Base-by-base conservation (phyloP, 2,113 vertebrate species). In the Mesoclemmys tuberculata region DNA sequence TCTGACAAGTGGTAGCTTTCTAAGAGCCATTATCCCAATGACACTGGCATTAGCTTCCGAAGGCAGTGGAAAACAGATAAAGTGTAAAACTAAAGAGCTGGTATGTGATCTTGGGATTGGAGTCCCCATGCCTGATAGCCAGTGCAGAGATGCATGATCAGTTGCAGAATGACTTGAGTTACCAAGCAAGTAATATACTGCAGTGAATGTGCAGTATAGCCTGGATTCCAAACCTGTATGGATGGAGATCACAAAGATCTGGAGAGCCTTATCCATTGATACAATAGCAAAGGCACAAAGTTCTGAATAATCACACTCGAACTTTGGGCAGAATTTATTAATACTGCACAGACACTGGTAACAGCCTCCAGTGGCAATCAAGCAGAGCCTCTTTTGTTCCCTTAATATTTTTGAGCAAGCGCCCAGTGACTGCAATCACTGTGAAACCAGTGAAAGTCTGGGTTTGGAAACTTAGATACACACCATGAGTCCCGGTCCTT, bases 351-450 rank as follows among this genome's bases (percentile, higher is more conserved):
- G 27, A 41, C 27, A 10, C 16, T 64, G 52, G 80, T 87, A 77
- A 83, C 46, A 44, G 55, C 9, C 38, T 48, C 48, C 55, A 52
- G n/a, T 21, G 56, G 55, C 85, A 82, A 87, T 83, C 68, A 44
- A 24, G 84, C 80, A 31, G 85, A 92, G 79, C 80, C 54, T 74
- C 80, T 49, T 78, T 64, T 61, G n/a, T 92, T 92, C 55, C 84
- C 79, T 87, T 75, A 92, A 87, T 92, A 79, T 92, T 48, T 48
- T 38, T 35, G 52, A n/a, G 80, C 80, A 87, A 87, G 82, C 46
- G 84, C 48, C 84, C 24, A 35, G 84, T 80, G 80, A 87, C n/a
- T 64, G 90, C 68, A 92, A 87, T 92, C 80, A 82, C n/a, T n/a
- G n/a, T n/a, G n/a, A n/a, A n/a, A n/a, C 35, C 35, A 16, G 31